A percentile compares a stretch with the other conserved stretches of the same genome.
Evolutionary conservation across 2,113 vertebrate genomes (phyloP).

Genomic region (Gorsachius goisagi): DNA sequence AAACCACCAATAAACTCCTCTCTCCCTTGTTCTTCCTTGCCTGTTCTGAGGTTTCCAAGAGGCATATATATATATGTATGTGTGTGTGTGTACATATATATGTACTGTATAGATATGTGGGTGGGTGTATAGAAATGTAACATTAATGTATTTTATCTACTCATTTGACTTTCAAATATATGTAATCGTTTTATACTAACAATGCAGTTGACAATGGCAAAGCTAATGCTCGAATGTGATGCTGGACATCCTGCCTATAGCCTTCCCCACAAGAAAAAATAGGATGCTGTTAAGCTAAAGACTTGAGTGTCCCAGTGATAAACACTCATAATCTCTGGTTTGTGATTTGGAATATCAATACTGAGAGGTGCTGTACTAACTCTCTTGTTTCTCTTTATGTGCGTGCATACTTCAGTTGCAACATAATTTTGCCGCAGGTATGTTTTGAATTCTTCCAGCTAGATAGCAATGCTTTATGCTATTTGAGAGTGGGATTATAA

Average conservation of each 20-base stretch:
- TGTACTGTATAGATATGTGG: background rate
- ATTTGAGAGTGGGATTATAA: background rate
- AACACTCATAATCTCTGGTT: background rate
- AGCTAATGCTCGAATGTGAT: background rate
- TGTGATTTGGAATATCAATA: background rate
- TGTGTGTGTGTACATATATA: background rate
- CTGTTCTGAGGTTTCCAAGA: background rate
- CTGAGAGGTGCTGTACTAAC: background rate
- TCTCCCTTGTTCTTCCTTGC: background rate
- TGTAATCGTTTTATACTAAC: background rate
- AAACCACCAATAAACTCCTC: background rate
- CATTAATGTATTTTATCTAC: background rate
- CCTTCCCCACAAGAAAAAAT: background rate
- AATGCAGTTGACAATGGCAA: background rate
- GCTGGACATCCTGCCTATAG: background rate
- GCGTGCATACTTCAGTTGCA: background rate
- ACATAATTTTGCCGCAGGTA: background rate
- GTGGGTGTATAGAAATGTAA: background rate
- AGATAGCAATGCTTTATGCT: background rate
- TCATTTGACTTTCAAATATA: background rate
- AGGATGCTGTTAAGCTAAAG: background rate
- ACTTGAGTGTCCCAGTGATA: background rate
- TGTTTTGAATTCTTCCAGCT: background rate
- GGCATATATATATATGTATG: fast-evolving
- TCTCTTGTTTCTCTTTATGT: background rate